Percentiles rank a stretch among this genome's conserved stretches.
Conservation (phyloP, 23 tunicate genomes). For the Ascidia mentula region DNA sequence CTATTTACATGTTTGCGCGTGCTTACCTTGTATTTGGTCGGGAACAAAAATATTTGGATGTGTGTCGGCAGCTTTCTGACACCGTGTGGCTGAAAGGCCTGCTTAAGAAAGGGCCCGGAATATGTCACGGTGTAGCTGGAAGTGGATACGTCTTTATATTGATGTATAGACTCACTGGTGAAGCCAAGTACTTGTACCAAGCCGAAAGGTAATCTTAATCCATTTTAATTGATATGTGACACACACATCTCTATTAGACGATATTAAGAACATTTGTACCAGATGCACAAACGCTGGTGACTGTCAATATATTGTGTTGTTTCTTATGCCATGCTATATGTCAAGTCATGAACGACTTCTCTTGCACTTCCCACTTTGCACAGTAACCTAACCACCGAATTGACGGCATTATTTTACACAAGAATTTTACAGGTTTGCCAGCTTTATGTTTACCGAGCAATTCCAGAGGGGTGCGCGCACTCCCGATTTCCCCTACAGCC, state of each 20-base stretch:
- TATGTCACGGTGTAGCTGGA: conserved; percentile 91
- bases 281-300: too few relatives aligned
- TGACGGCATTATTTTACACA: neutral
- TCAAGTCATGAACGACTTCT: too few relatives aligned
- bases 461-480: conserved; percentile 50
- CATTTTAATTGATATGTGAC: too few relatives aligned
- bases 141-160: conserved; percentile 81
- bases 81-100: conserved; percentile 78
- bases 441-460: conserved; percentile 57
- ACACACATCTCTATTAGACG: too few relatives aligned
- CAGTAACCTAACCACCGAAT: too few relatives aligned
- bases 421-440: conserved; percentile 56
- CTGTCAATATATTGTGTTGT: too few relatives aligned
- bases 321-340: too few relatives aligned
- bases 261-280: too few relatives aligned
- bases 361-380: too few relatives aligned
- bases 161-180: conserved; percentile 77
- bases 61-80: conserved; percentile 50
- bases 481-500: conserved; percentile 79
- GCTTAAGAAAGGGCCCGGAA: conserved; percentile 87
- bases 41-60: conserved; percentile 50
- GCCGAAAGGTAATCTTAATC: conserved; percentile 84
- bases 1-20: conserved; percentile 62
- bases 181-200: conserved; percentile 67
- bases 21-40: conserved; percentile 56